Evolutionary conservation across 2,113 vertebrate species (phyloP).

Genomic region (Lagopus leucura): DNA sequence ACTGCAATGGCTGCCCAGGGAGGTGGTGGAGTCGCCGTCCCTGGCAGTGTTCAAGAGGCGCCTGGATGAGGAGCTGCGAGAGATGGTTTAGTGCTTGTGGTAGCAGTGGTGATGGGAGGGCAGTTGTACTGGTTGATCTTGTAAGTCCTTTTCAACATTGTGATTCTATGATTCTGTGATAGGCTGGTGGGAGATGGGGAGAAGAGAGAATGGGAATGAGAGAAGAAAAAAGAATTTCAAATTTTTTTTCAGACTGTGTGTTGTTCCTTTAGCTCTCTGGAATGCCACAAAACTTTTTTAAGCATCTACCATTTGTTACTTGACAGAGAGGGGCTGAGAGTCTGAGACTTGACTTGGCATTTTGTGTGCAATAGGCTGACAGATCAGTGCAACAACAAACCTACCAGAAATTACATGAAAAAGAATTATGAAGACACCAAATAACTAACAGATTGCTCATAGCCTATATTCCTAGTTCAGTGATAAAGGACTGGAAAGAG

Average conservation of each 20-base stretch:
- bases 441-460: background rate
- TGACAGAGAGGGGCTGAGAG: conserved; percentile 54
- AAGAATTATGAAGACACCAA: background rate
- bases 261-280: conserved; percentile 17
- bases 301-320: background rate
- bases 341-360: conserved; percentile 39
- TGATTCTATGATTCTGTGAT: background rate
- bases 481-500: background rate
- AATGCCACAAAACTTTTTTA: conserved; percentile 37
- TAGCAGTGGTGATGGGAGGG: too few relatives aligned
- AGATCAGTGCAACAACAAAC: conserved; percentile 47
- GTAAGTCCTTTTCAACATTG: too few relatives aligned
- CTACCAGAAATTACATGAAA: conserved; percentile 38
- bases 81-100: too few relatives aligned
- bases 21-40: too few relatives aligned
- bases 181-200: background rate
- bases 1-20: too few relatives aligned
- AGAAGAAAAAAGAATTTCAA: background rate
- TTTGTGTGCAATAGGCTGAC: conserved; percentile 29
- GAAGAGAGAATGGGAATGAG: background rate
- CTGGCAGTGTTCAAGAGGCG: too few relatives aligned
- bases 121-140: too few relatives aligned
- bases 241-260: background rate
- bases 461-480: background rate
- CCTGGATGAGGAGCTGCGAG: too few relatives aligned